Evolutionary conservation across 2,113 vertebrate species (phyloP).

Genomic region (Engystomops pustulosus): DNA sequence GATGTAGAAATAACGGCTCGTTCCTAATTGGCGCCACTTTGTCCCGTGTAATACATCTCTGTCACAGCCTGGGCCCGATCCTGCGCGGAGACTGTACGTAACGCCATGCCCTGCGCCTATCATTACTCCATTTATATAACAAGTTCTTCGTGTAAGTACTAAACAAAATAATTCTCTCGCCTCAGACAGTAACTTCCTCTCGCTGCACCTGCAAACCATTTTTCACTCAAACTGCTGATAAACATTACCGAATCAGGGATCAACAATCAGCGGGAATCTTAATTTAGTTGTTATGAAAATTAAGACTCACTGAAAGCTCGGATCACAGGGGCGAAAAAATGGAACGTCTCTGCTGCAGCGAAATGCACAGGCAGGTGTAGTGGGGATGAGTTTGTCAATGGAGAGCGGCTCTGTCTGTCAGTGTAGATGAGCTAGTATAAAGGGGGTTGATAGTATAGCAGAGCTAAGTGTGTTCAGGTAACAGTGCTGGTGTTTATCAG

Average conservation of each 20-base stretch:
- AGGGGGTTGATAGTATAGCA: neutral
- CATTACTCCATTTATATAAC: slow-evolving; percentile 20
- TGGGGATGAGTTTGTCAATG: neutral
- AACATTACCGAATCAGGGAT: slow-evolving; percentile 45
- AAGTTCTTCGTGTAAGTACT: slow-evolving; percentile 25
- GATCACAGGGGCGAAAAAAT: neutral
- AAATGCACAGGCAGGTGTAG: neutral
- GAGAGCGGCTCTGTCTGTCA: neutral
- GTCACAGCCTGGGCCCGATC: neutral
- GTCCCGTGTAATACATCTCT: slow-evolving; percentile 31
- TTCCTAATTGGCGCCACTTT: slow-evolving; percentile 13
- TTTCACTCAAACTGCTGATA: slow-evolving; percentile 55
- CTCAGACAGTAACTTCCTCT: slow-evolving; percentile 4
- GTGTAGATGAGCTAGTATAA: neutral
- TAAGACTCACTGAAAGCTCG: slow-evolving; percentile 7
- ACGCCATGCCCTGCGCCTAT: neutral
- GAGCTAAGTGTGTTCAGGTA: neutral
- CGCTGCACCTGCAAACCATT: slow-evolving; percentile 51
- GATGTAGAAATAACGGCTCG: neutral
- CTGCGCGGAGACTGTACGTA: neutral
- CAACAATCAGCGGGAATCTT: slow-evolving; percentile 51
- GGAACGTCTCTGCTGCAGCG: neutral
- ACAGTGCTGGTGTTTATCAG: neutral
- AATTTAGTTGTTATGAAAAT: slow-evolving; percentile 50
- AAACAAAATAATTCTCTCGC: slow-evolving; percentile 26